Evolutionary conservation across 2,888 invertebrate species (phyloP), one percentile per base, ranked within the genome.

Genomic region (Pseudolycoriella hygida): DNA sequence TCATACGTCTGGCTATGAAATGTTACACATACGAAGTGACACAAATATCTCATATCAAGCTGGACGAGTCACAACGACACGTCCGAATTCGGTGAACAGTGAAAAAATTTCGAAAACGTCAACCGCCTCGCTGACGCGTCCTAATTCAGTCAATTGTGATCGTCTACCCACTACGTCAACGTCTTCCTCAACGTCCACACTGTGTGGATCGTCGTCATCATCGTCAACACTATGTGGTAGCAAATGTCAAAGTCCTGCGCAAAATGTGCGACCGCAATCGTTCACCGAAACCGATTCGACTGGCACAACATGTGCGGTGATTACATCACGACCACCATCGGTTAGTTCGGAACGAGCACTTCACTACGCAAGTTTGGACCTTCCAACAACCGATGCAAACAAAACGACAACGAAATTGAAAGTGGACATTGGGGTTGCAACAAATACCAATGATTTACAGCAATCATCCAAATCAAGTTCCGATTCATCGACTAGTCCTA

Each of bases 301-400:
- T 45, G n/a, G 39, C 41, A 14, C 42, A 3, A 14, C 34, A 10
- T 18, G 12, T 25, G 25, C 25, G 25, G 3, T 3, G 11, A 48
- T 50, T 48, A 54, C 59, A 17, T 55, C 61, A 17, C 52, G 62
- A 38, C 59, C 60, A 17, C 52, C 58, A 19, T 60, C 62, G 2
- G 58, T 59, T 15, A 58, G 58, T 48, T 57, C 61, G n/a, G 67
- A 65, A 49, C 60, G 64, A 45, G 69, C 69, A 52, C 59, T 81
- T 46, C 72, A 76, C 55, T 80, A 80, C 57, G 79, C 77, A 40
- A 78, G 74, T 53, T 64, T 79, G 50, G 79, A 79, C 60, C 60
- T 79, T 47, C 63, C 66, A 42, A 54, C 49, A 43, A 32, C 45
- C 15, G 19, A 10, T 8, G 18, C 11, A 52, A 53, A 50, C 12